Evolutionary conservation across 2,888 invertebrate species (phyloP), one percentile per base, ranked within the genome.

Genomic region (Orthosia cruda): DNA sequence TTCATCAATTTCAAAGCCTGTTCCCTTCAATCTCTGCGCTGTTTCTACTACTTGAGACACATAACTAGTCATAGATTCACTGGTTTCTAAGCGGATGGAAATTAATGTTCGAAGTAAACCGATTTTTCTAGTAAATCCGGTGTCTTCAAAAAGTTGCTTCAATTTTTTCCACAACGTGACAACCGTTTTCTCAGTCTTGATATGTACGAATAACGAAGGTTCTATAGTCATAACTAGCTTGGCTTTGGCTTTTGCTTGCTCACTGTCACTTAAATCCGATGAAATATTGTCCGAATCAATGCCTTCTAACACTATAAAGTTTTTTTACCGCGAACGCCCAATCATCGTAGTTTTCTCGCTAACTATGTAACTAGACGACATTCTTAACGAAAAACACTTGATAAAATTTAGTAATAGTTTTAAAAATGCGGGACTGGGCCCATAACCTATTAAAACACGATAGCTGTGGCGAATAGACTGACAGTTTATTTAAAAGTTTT

Each of bases 1-100:
- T 5, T 87, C 84, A 4, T 52, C 78, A 0, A 85, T 84, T 18
- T 75, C 68, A 69, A 86, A 85, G 0, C 83, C 84, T 11, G 78
- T 84, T 16, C 83, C 79, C 23, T 71, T 73, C 52, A 86, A 57
- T 68, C 61, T 76, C 32, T 84, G 83, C 12, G 78, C 81, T 7
- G 81, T 83, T 58, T 84, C 83, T 5, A 83, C 74, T 3, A 85
- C 52, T 52, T 85, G 80, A 15, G 66, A 61, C 3, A 81, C 81
- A 13, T 84, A 81, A n/a, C 23, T 54, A 15, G 77, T 71, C 79
- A 83, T 79, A 5, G 79, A 65, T 15, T 40, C 57, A 58, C 57
- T 12, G 16, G 5, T 58, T 11, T 58, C 57, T 18, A 58, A 12
- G 11, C 57, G 26, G 16, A 26, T 26, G 9, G 40, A 16, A 12